Conservation (phyloP, 2,888 invertebrate genomes). For the Lapara coniferarum region DNA sequence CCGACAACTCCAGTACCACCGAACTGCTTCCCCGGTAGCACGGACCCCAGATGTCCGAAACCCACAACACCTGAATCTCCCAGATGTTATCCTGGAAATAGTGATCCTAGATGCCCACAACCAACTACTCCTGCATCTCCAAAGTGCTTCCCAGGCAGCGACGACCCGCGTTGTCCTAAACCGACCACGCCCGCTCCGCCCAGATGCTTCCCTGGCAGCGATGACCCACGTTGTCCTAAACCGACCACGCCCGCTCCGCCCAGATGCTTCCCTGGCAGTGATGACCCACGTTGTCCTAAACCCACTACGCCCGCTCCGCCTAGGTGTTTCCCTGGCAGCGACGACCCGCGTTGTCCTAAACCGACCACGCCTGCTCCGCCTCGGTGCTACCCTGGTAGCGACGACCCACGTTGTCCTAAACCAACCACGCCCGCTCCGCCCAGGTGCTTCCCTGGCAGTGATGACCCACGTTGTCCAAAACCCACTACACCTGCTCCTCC, state of each 20-base stretch:
- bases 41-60: constrained; percentile 41
- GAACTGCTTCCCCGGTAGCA: constrained; percentile 47
- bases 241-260: constrained; percentile 44
- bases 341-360: constrained; percentile 43
- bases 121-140: constrained; percentile 45
- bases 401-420: constrained; percentile 40
- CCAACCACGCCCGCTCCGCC: constrained; percentile 46
- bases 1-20: constrained; percentile 35
- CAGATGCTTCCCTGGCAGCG: constrained; percentile 42
- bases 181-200: constrained; percentile 38
- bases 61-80: constrained; percentile 38
- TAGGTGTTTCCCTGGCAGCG: constrained; percentile 39
- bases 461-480: constrained; percentile 45
- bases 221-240: constrained; percentile 44
- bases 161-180: constrained; percentile 46
- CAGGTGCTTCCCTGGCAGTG: constrained; percentile 54
- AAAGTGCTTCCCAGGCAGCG: constrained; percentile 55
- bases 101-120: constrained; percentile 45
- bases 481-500: constrained; percentile 36
- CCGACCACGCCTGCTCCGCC: constrained; percentile 42
- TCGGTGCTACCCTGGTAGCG: constrained; percentile 47
- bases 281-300: constrained; percentile 56
- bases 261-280: constrained; percentile 47
- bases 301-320: constrained; percentile 36
- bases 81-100: constrained; percentile 58